These are phyloP conservation scores for Sciurus niger DNA, from an alignment of 2,113 vertebrate species.

Conservation along the genomic window DNA sequence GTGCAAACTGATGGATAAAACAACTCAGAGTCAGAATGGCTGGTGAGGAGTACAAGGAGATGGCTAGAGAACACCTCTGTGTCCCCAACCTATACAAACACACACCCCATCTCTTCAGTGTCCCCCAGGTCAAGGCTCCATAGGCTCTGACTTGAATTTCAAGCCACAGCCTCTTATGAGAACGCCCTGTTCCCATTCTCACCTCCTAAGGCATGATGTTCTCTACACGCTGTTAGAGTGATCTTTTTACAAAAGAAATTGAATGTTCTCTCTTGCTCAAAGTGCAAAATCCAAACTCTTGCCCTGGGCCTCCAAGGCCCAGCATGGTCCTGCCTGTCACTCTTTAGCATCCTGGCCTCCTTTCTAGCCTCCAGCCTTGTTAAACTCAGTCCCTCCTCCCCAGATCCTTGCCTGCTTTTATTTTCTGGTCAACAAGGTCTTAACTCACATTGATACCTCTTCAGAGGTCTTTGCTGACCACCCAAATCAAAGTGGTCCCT, in stretches of 20 bases:
- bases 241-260: neutral
- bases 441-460: neutral
- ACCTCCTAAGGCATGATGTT: neutral
- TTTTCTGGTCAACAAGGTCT: neutral
- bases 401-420: neutral
- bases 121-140: neutral
- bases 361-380: neutral
- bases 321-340: neutral
- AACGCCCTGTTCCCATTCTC: neutral
- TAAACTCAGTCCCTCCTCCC: neutral
- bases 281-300: neutral
- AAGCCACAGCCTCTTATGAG: neutral
- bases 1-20: neutral
- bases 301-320: neutral
- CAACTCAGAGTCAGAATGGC: neutral
- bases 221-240: neutral
- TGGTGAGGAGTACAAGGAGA: neutral
- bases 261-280: neutral
- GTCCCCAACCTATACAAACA: too few relatives aligned
- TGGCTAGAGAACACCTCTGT: neutral
- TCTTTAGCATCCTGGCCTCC: conserved; percentile 8
- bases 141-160: neutral
- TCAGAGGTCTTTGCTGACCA: neutral
- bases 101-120: neutral
- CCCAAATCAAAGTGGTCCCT: neutral